Evolutionary conservation across 2,888 invertebrate genomes (phyloP), one percentile per base, ranked within the genome.

Genomic region (Tinea semifulvella): DNA sequence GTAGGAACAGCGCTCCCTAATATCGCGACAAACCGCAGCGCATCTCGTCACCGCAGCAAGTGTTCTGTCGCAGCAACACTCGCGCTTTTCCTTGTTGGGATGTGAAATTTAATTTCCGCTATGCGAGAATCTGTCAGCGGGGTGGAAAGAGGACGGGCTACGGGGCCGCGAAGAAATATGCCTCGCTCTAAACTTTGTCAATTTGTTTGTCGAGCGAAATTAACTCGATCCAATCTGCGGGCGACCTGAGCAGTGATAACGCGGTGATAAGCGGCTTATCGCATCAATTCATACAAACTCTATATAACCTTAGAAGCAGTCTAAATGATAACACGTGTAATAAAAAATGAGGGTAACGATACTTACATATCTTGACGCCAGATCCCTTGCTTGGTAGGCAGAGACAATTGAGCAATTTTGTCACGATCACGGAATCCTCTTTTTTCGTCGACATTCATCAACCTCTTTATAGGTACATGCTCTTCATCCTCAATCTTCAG

Each of bases 21-120:
- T 40, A 40, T 22, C n/a, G 22, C 10, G n/a, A 10, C 19, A 8
- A 22, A 40, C 40, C 40, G 40, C 40, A 40, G 22, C 40, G 18
- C 22, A 38, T 18, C 13, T 40, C 53, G 56, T 51, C 55, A 55
- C 56, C 55, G 54, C 56, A 52, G 52, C 53, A 13, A 54, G 53
- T 68, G 73, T 66, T 14, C 31, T 62, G 64, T 65, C 65, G 66
- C 63, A 65, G 65, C 66, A 68, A 64, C 20, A 40, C 19, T 19
- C 31, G 48, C 50, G 62, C 64, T 65, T 69, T 61, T 27, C 65
- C 75, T 76, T 76, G 76, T 77, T 77, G 74, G 70, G 75, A 79
- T 79, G 79, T 79, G 76, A 80, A 79, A 80, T 80, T 80, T 80
- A 80, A 80, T 80, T 80, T 80, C 80, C 80, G 79, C 63, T 68